Conservation (phyloP, 2,113 vertebrate genomes). For the Psilopogon haemacephalus region DNA sequence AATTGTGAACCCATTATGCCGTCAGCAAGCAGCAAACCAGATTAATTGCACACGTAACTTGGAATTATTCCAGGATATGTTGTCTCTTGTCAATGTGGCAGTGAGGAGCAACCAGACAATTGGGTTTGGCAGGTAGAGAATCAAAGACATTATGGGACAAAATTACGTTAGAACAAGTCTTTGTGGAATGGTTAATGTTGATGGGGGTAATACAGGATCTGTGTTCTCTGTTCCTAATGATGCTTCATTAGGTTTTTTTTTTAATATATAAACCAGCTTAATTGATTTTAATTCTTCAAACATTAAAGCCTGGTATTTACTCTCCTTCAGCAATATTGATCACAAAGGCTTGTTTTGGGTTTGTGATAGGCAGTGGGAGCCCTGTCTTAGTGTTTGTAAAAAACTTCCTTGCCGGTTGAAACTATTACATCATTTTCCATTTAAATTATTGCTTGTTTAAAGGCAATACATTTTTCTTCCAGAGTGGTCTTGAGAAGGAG, state of each 20-base stretch:
- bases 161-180: neutral
- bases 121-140: neutral
- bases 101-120: neutral
- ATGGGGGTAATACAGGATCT: neutral
- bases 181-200: neutral
- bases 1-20: constrained; percentile 20
- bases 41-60: constrained; percentile 40
- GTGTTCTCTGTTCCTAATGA: neutral
- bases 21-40: constrained; percentile 10
- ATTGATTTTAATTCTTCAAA: neutral
- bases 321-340: neutral
- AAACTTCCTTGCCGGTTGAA: neutral
- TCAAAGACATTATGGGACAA: neutral
- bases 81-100: neutral
- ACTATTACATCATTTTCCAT: neutral
- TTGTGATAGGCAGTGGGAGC: neutral
- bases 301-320: neutral
- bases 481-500: constrained; percentile 80
- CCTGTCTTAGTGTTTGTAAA: neutral
- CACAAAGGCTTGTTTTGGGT: neutral
- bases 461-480: neutral
- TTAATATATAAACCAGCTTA: neutral
- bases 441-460: constrained; percentile 14
- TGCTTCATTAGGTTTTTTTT: neutral
- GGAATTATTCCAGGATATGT: constrained; percentile 6